These are phyloP conservation scores for Nebria salina DNA, from an alignment of 2,888 invertebrate genomes.

Conservation along the genomic window DNA sequence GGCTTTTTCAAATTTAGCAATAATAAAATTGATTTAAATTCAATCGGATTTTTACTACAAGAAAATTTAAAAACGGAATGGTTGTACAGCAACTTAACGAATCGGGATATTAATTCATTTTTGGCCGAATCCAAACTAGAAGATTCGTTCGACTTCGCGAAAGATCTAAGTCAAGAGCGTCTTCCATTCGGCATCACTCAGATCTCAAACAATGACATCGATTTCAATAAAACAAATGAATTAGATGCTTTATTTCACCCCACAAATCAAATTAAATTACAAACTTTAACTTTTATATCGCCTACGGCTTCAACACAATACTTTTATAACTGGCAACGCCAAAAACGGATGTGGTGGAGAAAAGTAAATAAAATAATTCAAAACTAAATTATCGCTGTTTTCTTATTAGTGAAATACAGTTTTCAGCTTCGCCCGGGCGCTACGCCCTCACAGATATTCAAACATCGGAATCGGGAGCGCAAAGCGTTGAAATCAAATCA, in stretches of 20 bases:
- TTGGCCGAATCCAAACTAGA: slow-evolving; percentile 54
- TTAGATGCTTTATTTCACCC: slow-evolving; percentile 38
- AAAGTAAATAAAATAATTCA: slow-evolving; percentile 64
- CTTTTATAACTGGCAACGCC: slow-evolving; percentile 79
- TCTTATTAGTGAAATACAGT: slow-evolving; percentile 60
- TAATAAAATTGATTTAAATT: slow-evolving; percentile 27
- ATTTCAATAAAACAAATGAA: slow-evolving; percentile 20
- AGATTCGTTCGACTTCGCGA: slow-evolving; percentile 58
- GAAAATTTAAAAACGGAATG: slow-evolving; percentile 69
- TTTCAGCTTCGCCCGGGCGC: slow-evolving; percentile 77
- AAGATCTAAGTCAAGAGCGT: slow-evolving; percentile 57
- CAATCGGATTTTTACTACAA: slow-evolving; percentile 54
- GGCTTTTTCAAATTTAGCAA: slow-evolving; percentile 49
- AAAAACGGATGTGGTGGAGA: slow-evolving; percentile 87
- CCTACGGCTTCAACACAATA: slow-evolving; percentile 68
- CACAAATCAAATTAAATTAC: slow-evolving; percentile 52
- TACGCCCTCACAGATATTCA: slow-evolving; percentile 72
- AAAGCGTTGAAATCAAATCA: slow-evolving; percentile 71
- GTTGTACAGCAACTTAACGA: slow-evolving; percentile 64
- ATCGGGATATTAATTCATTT: slow-evolving; percentile 65
- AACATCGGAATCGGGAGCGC: slow-evolving; percentile 60
- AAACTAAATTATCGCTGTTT: slow-evolving; percentile 3
- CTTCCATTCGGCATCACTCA: slow-evolving; percentile 64
- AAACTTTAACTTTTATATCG: slow-evolving; percentile 63
- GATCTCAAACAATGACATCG: slow-evolving; percentile 52